These are phyloP conservation scores for Schizopygopsis malacanthus DNA, from an alignment of 2,797 vertebrate species.

Conservation along the genomic window DNA sequence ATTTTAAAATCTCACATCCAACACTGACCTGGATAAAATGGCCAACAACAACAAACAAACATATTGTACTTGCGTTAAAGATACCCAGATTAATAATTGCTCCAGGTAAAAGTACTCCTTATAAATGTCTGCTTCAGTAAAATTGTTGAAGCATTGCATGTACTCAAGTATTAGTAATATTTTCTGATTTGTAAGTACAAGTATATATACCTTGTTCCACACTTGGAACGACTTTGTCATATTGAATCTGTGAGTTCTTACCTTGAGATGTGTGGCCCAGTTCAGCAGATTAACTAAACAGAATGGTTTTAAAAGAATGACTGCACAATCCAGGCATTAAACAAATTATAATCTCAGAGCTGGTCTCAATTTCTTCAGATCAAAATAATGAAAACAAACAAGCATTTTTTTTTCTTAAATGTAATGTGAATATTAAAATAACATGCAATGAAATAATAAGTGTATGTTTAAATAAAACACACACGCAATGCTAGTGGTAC, in stretches of 20 bases:
- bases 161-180: not conserved
- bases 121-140: not conserved
- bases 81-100: not conserved
- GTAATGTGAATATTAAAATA: too few relatives aligned
- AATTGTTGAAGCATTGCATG: not conserved
- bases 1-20: too few relatives aligned
- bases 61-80: not conserved
- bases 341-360: too few relatives aligned
- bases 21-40: slow-evolving; percentile 15
- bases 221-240: not conserved
- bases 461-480: too few relatives aligned
- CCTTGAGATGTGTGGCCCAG: not conserved
- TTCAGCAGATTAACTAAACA: not conserved
- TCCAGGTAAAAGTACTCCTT: not conserved
- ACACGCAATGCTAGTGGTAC: too few relatives aligned
- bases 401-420: too few relatives aligned
- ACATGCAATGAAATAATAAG: too few relatives aligned
- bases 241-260: not conserved
- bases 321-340: not conserved
- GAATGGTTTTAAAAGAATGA: not conserved
- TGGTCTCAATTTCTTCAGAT: too few relatives aligned
- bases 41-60: not conserved
- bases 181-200: not conserved
- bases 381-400: too few relatives aligned
- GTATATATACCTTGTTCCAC: not conserved